Base-by-base conservation (phyloP, 2,888 invertebrate species). In the Zele albiditarsus region DNA sequence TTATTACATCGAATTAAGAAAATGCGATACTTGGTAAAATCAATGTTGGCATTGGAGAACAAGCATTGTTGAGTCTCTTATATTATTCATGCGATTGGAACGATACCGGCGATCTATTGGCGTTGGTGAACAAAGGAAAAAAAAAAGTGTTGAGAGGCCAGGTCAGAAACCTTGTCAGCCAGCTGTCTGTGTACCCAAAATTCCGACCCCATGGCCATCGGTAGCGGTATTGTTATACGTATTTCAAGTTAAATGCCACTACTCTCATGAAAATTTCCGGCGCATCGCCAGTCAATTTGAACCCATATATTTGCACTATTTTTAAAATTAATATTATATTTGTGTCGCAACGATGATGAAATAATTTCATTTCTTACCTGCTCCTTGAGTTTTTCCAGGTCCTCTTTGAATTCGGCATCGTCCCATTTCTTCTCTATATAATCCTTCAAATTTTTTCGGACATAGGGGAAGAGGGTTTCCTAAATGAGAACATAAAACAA, bases 381-480 rank as follows among this genome's bases (percentile, higher is more conserved):
- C 82, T 93, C 92, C 82, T 93, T 91, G 33, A 97, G 90, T 42
- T 92, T 92, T 25, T 91, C 89, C 3, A 97, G 91, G 60, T 93
- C 93, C 73, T 90, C 90, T 87, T 94, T 93, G 42, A 95, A 94
- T 68, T 93, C 92, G 1, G 92, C 92, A 0, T 90, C 90, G 58
- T 94, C 92, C 95, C 95, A 97, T 81, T 95, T 92, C 31, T 90
- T 90, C 75, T 92, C 92, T 70, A 98, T 88, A 87, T 93, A 97
- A 71, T 91, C 90, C 83, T 94, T 92, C 28, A 94, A 91, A 85
- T 97, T 93, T 77, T 94, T 91, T 81, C 92, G 92, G 0, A 95
- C 94, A 86, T 95, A 97, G 0, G 95, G 94, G 84, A 95, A 95
- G 53, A 96, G 90, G 25, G 92, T 92, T 78, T 96, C 95, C 95